phyloP scores from a whole-genome alignment of 2,113 vertebrate genomes.

The Myxocyprinus asiaticus region DNA sequence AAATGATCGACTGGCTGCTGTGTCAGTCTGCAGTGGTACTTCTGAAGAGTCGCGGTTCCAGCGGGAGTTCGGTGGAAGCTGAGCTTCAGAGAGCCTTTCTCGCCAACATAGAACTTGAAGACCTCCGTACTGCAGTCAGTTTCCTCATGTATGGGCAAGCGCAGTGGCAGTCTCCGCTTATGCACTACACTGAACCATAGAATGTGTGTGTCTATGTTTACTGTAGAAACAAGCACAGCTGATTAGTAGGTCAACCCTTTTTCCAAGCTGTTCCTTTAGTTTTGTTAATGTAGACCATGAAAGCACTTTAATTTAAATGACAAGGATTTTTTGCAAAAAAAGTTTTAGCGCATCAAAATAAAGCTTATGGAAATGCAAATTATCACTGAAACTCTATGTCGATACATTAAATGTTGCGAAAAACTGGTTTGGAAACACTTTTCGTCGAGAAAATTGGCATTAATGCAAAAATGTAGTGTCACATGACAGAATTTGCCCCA shows the following conservation, averaged over 20 bases:
- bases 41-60: constrained; percentile 68
- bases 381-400: too few relatives aligned
- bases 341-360: too few relatives aligned
- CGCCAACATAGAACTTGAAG: constrained; percentile 84
- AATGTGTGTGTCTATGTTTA: background rate
- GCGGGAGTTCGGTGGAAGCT: constrained; percentile 74
- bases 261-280: too few relatives aligned
- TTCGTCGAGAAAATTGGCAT: too few relatives aligned
- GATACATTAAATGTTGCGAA: too few relatives aligned
- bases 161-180: constrained; percentile 50
- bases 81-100: constrained; percentile 88
- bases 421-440: too few relatives aligned
- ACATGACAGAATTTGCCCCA: too few relatives aligned
- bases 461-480: too few relatives aligned
- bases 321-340: too few relatives aligned
- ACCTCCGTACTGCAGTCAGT: constrained; percentile 73
- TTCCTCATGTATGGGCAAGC: constrained; percentile 68
- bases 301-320: background rate
- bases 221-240: constrained; percentile 18
- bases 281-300: background rate
- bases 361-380: too few relatives aligned
- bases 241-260: too few relatives aligned
- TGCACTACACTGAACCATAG: background rate
- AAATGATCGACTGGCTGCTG: constrained; percentile 83
- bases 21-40: constrained; percentile 83